phyloP scores from a whole-genome alignment of 2,797 vertebrate species.

The Lemur catta region DNA sequence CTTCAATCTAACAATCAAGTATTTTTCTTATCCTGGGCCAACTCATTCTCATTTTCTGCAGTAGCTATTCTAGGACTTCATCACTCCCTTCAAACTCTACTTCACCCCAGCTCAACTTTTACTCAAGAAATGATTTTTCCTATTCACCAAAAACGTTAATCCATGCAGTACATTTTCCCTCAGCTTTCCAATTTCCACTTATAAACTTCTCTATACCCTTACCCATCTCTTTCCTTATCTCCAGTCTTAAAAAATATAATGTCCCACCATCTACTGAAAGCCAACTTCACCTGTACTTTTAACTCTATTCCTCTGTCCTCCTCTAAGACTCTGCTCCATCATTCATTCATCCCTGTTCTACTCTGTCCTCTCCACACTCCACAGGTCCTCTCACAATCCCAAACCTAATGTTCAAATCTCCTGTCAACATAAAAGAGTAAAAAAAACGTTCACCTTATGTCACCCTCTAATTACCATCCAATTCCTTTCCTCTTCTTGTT shows the following conservation, averaged over 20 bases:
- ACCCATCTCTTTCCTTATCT: background rate
- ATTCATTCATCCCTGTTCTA: background rate
- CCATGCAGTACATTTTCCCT: background rate
- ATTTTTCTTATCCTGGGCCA: background rate
- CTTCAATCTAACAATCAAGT: background rate
- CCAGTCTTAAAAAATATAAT: background rate
- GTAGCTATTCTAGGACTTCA: background rate
- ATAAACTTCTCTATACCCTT: background rate
- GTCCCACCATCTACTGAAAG: background rate
- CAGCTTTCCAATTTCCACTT: conserved; percentile 7
- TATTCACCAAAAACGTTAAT: conserved; percentile 22
- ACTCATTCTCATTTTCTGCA: background rate
- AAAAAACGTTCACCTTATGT: background rate
- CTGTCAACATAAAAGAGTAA: background rate
- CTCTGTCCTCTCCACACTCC: background rate
- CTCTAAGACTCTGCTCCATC: background rate
- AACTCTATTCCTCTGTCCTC: background rate
- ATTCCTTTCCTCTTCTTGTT: conserved; percentile 11
- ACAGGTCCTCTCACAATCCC: background rate
- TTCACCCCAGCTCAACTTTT: background rate
- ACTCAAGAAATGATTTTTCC: background rate
- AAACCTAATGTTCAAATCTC: background rate
- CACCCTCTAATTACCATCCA: background rate
- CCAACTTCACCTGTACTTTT: background rate
- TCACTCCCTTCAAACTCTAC: background rate